Evolutionary conservation across 2,888 invertebrate genomes (phyloP), one percentile per base, ranked within the genome.

Genomic region (Perizoma affinitatum): DNA sequence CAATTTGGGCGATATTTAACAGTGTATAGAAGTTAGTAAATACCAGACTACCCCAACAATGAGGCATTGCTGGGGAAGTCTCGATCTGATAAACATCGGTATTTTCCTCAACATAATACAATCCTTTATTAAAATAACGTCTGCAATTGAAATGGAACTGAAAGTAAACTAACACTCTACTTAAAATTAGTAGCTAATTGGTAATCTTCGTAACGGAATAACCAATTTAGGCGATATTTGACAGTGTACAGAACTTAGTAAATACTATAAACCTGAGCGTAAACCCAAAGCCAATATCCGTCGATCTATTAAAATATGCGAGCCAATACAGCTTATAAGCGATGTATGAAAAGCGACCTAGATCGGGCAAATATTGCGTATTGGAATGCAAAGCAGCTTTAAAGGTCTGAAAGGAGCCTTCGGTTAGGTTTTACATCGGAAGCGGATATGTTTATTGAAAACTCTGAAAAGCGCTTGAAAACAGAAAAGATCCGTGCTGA

Each of bases 301-400:
- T 58, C 44, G 33, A 41, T 53, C 59, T 54, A 47, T 59, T 50
- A 53, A 49, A 57, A 57, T 53, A 10, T 40, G 41, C 43, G 22
- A 61, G 34, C 48, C 62, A 61, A 46, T 56, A 44, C 63, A 43
- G 61, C 47, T 60, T 63, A 56, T 49, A 38, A 22, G 38, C 54
- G 47, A 11, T 41, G 56, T 58, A 61, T 63, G 60, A 50, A 61
- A 58, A 67, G 48, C 66, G 65, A 54, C 61, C 66, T 53, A 61
- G 51, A 56, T 64, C 60, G 48, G n/a, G 64, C 61, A 63, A 67
- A 69, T 69, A 69, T 66, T 63, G 61, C 63, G 61, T 69, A 68
- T 69, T 65, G 66, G 60, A 51, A 67, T 68, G 65, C 66, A 67
- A 65, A 69, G 58, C 63, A 61, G 64, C 55, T 36, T 61, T 49